A percentile compares a stretch with the other conserved stretches of the same genome.
Conservation (phyloP, 2,113 vertebrate genomes). For the Colaptes auratus region DNA sequence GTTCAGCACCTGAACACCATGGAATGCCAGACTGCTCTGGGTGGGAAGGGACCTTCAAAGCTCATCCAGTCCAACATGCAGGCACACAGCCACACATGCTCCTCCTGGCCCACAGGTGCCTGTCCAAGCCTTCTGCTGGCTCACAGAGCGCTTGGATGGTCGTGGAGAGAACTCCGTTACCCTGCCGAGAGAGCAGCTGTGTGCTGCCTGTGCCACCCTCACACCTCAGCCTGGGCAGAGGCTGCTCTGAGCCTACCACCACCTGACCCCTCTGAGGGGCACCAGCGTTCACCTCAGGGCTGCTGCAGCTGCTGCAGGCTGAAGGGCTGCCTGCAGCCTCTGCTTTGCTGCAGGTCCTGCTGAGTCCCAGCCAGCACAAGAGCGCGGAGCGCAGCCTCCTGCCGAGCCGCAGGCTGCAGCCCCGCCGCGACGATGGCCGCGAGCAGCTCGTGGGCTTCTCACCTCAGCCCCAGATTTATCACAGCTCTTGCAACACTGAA, state of each 20-base stretch:
- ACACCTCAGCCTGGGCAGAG: background rate
- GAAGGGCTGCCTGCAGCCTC: background rate
- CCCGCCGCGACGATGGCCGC: conserved; percentile 67
- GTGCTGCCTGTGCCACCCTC: background rate
- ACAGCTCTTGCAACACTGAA: conserved; percentile 76
- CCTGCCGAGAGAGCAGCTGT: accelerated
- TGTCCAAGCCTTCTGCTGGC: accelerated
- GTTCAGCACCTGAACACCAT: background rate
- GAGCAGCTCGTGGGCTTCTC: conserved; percentile 77
- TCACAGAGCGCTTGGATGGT: background rate
- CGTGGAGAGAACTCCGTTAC: accelerated
- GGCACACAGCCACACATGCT: background rate
- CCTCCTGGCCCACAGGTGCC: accelerated
- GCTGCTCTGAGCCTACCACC: background rate
- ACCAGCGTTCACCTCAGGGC: accelerated
- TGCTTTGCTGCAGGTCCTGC: background rate
- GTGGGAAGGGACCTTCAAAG: background rate
- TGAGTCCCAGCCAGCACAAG: conserved; percentile 62
- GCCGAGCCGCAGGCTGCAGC: conserved; percentile 41
- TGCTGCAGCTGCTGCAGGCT: accelerated
- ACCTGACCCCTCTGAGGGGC: accelerated
- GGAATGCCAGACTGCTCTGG: background rate
- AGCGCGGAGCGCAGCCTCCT: conserved; percentile 17
- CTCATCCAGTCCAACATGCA: background rate
- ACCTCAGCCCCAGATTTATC: conserved; percentile 79